Conservation (phyloP, 2,888 invertebrate genomes). For the Hemicrepidius hirtus region DNA sequence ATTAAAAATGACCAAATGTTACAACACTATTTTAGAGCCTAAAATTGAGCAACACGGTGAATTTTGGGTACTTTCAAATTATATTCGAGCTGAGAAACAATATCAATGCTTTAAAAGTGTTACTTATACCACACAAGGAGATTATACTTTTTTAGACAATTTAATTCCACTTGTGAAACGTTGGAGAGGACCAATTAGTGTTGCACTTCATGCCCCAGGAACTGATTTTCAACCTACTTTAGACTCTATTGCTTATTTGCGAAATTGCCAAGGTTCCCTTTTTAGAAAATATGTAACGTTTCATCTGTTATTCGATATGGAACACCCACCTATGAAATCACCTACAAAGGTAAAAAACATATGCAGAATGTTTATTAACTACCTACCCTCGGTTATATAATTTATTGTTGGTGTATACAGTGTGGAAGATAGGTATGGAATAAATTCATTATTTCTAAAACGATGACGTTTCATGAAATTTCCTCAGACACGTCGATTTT, state of each 20-base stretch:
- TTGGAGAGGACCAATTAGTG: slow-evolving; percentile 80
- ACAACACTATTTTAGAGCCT: slow-evolving; percentile 44
- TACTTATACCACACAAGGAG: slow-evolving; percentile 82
- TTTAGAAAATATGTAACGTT: slow-evolving; percentile 78
- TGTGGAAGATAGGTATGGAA: too few species aligned
- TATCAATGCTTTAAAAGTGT: slow-evolving; percentile 76
- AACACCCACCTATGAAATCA: slow-evolving; percentile 4
- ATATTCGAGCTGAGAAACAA: slow-evolving; percentile 72
- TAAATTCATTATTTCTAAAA: too few species aligned
- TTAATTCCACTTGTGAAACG: slow-evolving; percentile 75
- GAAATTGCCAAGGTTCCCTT: slow-evolving; percentile 73
- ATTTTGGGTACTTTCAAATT: slow-evolving; percentile 79
- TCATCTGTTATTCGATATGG: slow-evolving; percentile 67
- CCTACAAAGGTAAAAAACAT: slow-evolving; percentile 29
- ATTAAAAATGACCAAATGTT: slow-evolving; percentile 41
- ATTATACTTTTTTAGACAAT: slow-evolving; percentile 80
- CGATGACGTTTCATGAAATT: too few species aligned
- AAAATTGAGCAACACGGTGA: slow-evolving; percentile 54
- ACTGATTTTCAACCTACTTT: slow-evolving; percentile 76
- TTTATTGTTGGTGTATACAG: too few species aligned
- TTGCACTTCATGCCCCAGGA: slow-evolving; percentile 80
- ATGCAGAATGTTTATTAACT: too few species aligned
- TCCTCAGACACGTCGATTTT: too few species aligned
- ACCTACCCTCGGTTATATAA: too few species aligned
- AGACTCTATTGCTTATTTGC: slow-evolving; percentile 76